Conservation (phyloP, 2,113 vertebrate species). For the Xyliphius kryptos region DNA sequence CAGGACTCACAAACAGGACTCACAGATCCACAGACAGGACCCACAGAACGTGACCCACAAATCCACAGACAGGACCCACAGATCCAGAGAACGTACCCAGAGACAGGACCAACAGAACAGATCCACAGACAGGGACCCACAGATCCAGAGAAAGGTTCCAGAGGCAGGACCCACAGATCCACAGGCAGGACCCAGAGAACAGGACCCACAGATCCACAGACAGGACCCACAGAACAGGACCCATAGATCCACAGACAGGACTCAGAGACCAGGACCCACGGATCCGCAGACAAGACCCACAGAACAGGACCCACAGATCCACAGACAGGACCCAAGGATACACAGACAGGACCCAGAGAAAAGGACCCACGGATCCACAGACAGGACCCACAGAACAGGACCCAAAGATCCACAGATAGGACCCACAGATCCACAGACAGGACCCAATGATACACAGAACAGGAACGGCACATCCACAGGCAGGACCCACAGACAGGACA, state of each 20-base stretch:
- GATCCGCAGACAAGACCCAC: no score
- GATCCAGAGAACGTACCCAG: no score
- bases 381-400: constrained; percentile 5
- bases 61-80: not conserved
- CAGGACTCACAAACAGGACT: not conserved
- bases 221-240: constrained; percentile 4
- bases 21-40: not conserved
- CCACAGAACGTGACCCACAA: constrained; percentile 1
- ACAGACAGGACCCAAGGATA: no score
- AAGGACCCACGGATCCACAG: not conserved
- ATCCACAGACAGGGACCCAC: no score
- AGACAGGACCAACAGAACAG: no score
- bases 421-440: no score
- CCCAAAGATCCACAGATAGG: not conserved
- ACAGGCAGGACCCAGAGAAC: no score
- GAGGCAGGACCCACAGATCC: not conserved
- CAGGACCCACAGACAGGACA: not conserved
- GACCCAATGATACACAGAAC: no score
- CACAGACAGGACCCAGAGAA: not conserved
- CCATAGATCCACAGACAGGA: not conserved
- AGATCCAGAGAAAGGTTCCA: no score
- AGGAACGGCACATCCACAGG: no score
- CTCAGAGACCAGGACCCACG: no score
- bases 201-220: not conserved
- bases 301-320: not conserved